Percentiles rank a stretch among this genome's conserved stretches.
Evolutionary conservation across 1,140 invertebrate species (phyloP).

Genomic region (Epicauta chinensis): DNA sequence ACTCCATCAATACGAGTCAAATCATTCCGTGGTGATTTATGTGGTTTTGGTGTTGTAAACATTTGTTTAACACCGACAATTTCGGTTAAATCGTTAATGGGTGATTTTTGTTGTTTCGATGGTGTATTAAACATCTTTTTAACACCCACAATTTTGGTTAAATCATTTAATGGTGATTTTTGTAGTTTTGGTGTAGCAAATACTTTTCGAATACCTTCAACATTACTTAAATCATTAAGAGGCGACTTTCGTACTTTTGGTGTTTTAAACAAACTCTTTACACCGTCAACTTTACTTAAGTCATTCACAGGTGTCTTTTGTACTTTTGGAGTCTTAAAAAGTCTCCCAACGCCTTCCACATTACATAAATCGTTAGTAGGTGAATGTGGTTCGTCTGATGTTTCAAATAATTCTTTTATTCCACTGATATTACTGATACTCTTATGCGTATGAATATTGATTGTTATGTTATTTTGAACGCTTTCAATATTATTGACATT

Average conservation of each 20-base stretch:
- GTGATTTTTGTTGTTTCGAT: constrained; percentile 25
- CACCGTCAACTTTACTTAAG: constrained; percentile 37
- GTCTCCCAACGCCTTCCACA: background rate
- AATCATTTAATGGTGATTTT: constrained; percentile 38
- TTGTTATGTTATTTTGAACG: no score
- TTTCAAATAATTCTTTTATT: background rate
- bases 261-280: constrained; percentile 1
- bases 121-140: constrained; percentile 32
- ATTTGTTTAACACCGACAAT: constrained; percentile 39
- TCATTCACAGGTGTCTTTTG: constrained; percentile 35
- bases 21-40: constrained; percentile 32
- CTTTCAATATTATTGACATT: no score
- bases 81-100: constrained; percentile 41
- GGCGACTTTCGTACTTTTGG: constrained; percentile 27
- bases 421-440: background rate
- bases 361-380: background rate
- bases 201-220: constrained; percentile 35
- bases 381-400: background rate
- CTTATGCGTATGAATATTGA: no score
- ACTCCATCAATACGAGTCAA: constrained; percentile 41
- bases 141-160: constrained; percentile 39
- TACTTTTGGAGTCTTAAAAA: constrained; percentile 4
- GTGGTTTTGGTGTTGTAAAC: constrained; percentile 35
- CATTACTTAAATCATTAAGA: constrained; percentile 39
- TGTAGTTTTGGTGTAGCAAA: constrained; percentile 24